Percentiles rank a stretch among this genome's conserved stretches.
Evolutionary conservation across 2,113 vertebrate genomes (phyloP).

Genomic region (Aphyosemion australe): DNA sequence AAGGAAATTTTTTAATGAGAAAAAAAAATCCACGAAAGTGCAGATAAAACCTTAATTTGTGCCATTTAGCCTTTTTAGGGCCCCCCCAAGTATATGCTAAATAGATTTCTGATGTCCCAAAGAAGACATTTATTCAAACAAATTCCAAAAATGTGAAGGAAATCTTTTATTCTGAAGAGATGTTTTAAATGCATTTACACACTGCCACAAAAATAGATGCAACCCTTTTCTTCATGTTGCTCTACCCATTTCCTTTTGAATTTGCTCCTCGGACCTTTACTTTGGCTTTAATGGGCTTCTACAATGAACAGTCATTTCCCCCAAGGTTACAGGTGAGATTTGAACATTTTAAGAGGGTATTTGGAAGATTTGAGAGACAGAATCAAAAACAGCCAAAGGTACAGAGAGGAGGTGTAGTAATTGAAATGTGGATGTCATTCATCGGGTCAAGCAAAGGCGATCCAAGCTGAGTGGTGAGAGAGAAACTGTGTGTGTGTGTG

Average conservation of each 20-base stretch:
- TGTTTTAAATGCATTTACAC: too few relatives aligned
- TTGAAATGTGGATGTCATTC: conserved; percentile 53
- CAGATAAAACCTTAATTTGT: too few relatives aligned
- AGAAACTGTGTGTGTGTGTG: conserved; percentile 8
- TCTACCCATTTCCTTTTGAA: conserved; percentile 2
- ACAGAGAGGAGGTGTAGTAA: conserved; percentile 41
- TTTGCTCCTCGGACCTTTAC: conserved; percentile 19
- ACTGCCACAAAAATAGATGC: background rate
- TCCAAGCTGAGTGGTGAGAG: conserved; percentile 20
- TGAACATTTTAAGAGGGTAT: background rate
- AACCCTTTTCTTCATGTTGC: background rate
- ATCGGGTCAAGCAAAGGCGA: conserved; percentile 43
- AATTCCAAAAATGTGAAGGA: too few relatives aligned
- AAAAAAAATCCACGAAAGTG: too few relatives aligned
- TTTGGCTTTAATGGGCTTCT: background rate
- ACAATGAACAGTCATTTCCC: conserved; percentile 13
- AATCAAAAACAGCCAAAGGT: conserved; percentile 22
- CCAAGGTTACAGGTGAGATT: conserved; percentile 12
- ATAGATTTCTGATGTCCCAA: too few relatives aligned
- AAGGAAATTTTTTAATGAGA: too few relatives aligned
- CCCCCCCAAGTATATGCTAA: too few relatives aligned
- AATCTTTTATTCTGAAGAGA: too few relatives aligned
- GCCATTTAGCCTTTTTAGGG: too few relatives aligned
- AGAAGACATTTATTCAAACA: too few relatives aligned
- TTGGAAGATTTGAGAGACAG: conserved; percentile 20